Conservation (phyloP, 2,888 invertebrate genomes). For the Colostygia pectinataria region DNA sequence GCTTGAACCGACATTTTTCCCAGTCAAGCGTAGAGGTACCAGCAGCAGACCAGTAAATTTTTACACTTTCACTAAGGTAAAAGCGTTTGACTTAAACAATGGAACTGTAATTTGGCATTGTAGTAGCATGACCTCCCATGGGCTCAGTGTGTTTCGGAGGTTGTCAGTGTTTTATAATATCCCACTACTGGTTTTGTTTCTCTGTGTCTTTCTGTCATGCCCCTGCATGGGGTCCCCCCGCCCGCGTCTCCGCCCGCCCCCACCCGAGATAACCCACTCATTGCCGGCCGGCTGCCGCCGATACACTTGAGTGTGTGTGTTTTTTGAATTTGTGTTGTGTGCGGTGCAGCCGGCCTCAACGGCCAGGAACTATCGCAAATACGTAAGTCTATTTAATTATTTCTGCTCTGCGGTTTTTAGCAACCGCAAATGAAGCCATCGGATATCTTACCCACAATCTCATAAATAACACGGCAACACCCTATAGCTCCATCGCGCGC, state of each 20-base stretch:
- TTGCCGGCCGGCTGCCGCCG: conserved; percentile 35
- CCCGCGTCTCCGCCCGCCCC: conserved; percentile 12
- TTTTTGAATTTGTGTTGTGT: conserved; percentile 30
- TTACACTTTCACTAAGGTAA: too few relatives aligned
- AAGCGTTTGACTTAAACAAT: too few relatives aligned
- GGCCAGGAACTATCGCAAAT: conserved; percentile 24
- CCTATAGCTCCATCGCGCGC: neutral
- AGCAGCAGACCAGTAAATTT: too few relatives aligned
- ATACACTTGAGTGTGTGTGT: conserved; percentile 32
- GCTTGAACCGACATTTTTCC: too few relatives aligned
- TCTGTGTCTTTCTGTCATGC: conserved; percentile 11
- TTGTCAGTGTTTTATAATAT: too few relatives aligned
- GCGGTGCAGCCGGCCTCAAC: conserved; percentile 28
- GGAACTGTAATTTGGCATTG: too few relatives aligned
- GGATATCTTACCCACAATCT: conserved; percentile 9
- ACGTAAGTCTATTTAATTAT: conserved; percentile 29
- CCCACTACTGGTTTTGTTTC: conserved; percentile 10
- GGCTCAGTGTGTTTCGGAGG: too few relatives aligned
- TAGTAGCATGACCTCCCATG: too few relatives aligned
- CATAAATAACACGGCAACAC: conserved; percentile 8
- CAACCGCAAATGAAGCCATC: conserved; percentile 5
- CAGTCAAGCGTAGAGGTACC: too few relatives aligned
- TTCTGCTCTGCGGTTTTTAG: neutral
- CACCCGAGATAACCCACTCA: conserved; percentile 28
- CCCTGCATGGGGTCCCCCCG: conserved; percentile 15